Evolutionary conservation across 1,140 invertebrate species (phyloP).

Genomic region (Gyrodactylus salaris): DNA sequence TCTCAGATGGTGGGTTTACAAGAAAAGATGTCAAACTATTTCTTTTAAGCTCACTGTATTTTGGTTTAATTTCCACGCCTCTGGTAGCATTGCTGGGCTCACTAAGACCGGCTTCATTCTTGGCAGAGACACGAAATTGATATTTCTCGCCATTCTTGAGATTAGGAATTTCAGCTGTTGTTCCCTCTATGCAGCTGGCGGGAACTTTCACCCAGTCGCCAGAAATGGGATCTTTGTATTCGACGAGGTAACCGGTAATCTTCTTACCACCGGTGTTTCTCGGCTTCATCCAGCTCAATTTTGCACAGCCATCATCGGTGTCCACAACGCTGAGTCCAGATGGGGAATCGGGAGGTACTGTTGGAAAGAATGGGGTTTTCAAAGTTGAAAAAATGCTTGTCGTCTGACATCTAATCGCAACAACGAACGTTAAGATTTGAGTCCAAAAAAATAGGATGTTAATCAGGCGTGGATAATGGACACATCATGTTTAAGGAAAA

Average conservation of each 20-base stretch:
- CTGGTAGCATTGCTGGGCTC: slow-evolving; percentile 62
- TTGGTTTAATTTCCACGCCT: slow-evolving; percentile 51
- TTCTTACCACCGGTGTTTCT: slow-evolving; percentile 63
- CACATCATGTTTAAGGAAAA: too few relatives aligned
- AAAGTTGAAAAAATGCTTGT: too few relatives aligned
- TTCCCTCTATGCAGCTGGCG: slow-evolving; percentile 22
- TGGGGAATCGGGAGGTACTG: background rate
- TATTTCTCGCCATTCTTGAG: slow-evolving; percentile 29
- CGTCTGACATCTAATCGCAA: too few relatives aligned
- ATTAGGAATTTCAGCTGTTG: background rate
- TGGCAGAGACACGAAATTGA: slow-evolving; percentile 72
- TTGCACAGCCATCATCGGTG: slow-evolving; percentile 69
- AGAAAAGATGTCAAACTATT: too few relatives aligned
- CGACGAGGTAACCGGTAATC: slow-evolving; percentile 64
- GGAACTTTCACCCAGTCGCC: slow-evolving; percentile 63
- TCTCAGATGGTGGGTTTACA: too few relatives aligned
- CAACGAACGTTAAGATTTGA: too few relatives aligned
- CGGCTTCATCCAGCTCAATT: slow-evolving; percentile 64
- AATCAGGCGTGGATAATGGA: too few relatives aligned
- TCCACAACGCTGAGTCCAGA: slow-evolving; percentile 14
- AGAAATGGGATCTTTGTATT: slow-evolving; percentile 38
- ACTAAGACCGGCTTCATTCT: slow-evolving; percentile 67
- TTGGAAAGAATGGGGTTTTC: too few relatives aligned
- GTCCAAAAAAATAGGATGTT: too few relatives aligned
- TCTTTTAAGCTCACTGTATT: slow-evolving; percentile 36